A percentile compares a stretch with the other conserved stretches of the same genome.
These are phyloP conservation scores for Galago senegalensis DNA, from an alignment of 2,797 vertebrate genomes.

Conservation along the genomic window DNA sequence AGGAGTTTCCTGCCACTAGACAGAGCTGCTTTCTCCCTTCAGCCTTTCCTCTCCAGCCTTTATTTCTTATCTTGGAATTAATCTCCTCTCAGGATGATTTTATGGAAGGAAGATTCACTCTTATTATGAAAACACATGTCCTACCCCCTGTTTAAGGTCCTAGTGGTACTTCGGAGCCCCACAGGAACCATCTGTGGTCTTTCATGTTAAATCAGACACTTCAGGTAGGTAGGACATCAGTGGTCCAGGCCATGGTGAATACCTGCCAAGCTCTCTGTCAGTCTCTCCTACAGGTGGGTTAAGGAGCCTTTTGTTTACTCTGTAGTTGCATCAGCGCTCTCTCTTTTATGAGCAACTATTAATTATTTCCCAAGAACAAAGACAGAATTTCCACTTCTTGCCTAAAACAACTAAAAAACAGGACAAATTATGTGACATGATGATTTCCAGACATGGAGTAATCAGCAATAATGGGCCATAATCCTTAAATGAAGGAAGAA, in stretches of 20 bases:
- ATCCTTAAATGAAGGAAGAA: neutral
- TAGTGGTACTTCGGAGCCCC: neutral
- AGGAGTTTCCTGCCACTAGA: neutral
- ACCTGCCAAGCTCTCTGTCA: neutral
- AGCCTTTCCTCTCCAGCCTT: neutral
- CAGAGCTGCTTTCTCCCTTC: neutral
- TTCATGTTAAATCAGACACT: neutral
- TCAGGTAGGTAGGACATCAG: neutral
- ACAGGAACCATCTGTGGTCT: neutral
- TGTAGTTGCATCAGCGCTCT: neutral
- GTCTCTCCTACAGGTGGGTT: neutral
- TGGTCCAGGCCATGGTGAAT: neutral
- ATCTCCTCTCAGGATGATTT: neutral
- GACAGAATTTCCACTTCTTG: neutral
- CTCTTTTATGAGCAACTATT: neutral
- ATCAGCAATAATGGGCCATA: neutral
- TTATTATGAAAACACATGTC: neutral
- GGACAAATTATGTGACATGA: neutral
- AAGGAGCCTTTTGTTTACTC: neutral
- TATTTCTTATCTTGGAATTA: neutral
- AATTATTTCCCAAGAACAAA: conserved; percentile 30
- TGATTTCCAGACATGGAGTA: neutral
- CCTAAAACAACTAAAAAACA: neutral
- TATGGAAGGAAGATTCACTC: neutral
- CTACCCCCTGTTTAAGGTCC: neutral